Conservation (phyloP, 2,797 vertebrate genomes). For the Decapterus maruadsi region DNA sequence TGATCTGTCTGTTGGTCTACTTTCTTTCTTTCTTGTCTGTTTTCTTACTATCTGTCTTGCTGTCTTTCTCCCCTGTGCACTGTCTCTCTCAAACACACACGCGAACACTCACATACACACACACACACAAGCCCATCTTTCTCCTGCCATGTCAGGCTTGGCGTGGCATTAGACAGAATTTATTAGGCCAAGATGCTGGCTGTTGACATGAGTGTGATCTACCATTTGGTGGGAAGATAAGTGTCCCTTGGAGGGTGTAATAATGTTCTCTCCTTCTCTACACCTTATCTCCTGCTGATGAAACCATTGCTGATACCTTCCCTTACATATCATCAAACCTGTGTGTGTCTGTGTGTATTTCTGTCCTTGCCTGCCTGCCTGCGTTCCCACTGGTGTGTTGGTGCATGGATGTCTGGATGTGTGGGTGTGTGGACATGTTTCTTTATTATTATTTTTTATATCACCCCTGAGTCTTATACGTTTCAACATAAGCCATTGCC, state of each 20-base stretch:
- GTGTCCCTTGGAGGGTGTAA: constrained; percentile 83
- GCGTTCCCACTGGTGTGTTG: constrained; percentile 12
- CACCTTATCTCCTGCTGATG: constrained; percentile 82
- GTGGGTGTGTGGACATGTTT: constrained; percentile 5
- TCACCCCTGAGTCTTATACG: constrained; percentile 50
- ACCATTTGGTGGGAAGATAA: constrained; percentile 84
- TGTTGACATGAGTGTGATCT: constrained; percentile 86
- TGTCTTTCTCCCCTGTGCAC: neutral
- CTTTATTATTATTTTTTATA: neutral
- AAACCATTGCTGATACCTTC: constrained; percentile 72
- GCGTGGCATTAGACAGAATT: constrained; percentile 80
- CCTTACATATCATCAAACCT: constrained; percentile 43
- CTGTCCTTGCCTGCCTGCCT: neutral
- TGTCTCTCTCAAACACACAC: neutral
- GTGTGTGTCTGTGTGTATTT: constrained; percentile 26
- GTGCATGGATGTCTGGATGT: constrained; percentile 13
- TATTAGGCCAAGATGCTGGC: constrained; percentile 83
- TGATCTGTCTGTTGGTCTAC: constrained; percentile 42
- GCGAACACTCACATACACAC: constrained; percentile 1
- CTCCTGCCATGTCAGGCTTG: constrained; percentile 68
- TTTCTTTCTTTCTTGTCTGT: constrained; percentile 29
- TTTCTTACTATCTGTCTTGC: constrained; percentile 14
- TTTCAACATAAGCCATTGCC: constrained; percentile 54
- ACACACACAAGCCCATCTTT: constrained; percentile 46
- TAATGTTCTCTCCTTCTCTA: constrained; percentile 80